Percentiles rank a stretch among this genome's conserved stretches.
Evolutionary conservation across 2,888 invertebrate species (phyloP).

Genomic region (Lordiphosa fenestrarum): DNA sequence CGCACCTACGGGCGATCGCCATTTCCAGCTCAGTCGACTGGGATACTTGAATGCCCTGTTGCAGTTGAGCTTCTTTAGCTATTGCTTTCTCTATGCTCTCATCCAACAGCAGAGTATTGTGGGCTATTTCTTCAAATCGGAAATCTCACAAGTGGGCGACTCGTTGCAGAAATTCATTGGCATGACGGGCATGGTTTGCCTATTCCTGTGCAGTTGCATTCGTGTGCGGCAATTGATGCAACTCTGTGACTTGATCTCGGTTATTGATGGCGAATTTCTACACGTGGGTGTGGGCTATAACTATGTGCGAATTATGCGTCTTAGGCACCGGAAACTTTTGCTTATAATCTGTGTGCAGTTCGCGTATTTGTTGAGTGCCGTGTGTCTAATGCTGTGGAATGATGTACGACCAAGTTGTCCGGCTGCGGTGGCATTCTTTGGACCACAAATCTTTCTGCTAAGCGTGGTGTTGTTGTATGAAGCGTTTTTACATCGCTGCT

Average conservation of each 20-base stretch:
- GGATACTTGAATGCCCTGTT: conserved; percentile 72
- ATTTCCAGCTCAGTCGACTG: conserved; percentile 59
- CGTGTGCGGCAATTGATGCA: conserved; percentile 63
- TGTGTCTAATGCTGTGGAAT: conserved; percentile 70
- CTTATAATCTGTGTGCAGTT: conserved; percentile 62
- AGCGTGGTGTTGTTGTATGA: conserved; percentile 74
- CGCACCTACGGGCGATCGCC: conserved; percentile 50
- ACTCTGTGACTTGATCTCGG: conserved; percentile 62
- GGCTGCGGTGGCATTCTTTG: conserved; percentile 76
- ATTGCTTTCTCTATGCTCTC: conserved; percentile 75
- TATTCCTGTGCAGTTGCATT: conserved; percentile 71
- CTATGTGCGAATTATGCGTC: conserved; percentile 69
- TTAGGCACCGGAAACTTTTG: conserved; percentile 61
- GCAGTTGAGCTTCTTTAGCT: conserved; percentile 74
- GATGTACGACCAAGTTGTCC: conserved; percentile 75
- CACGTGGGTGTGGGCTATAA: conserved; percentile 75
- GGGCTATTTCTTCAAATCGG: conserved; percentile 78
- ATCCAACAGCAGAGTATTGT: conserved; percentile 77
- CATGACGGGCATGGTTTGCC: conserved; percentile 71
- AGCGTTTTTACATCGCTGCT: conserved; percentile 66
- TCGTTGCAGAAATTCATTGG: conserved; percentile 77
- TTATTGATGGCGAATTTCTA: conserved; percentile 57
- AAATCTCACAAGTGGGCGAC: conserved; percentile 78
- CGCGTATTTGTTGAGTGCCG: conserved; percentile 71
- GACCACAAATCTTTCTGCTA: conserved; percentile 76